phyloP scores from a whole-genome alignment of 35 echinoderm and acorn worm species.

The Nesometra sesokonis region DNA sequence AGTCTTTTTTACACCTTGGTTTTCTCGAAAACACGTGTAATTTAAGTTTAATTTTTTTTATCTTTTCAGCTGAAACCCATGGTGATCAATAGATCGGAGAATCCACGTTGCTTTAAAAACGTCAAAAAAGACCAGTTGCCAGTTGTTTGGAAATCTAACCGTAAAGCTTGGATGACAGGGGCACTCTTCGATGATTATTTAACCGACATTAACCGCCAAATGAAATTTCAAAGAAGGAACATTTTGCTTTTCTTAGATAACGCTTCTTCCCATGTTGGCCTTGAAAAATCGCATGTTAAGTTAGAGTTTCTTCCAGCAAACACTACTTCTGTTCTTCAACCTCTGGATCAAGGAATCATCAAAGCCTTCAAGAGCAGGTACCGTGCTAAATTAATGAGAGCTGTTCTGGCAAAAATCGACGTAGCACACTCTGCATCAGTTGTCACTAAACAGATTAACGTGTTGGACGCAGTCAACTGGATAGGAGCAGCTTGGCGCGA shows the following conservation, averaged over 20 bases:
- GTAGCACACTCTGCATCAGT: not conserved
- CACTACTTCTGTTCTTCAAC: not conserved
- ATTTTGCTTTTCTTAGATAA: not conserved
- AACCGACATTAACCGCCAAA: not conserved
- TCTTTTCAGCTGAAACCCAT: not conserved
- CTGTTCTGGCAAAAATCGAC: not conserved
- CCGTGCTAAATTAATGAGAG: not conserved
- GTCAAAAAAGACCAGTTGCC: not conserved
- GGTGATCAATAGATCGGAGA: not conserved
- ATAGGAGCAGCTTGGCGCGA: not conserved
- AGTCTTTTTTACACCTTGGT: too few relatives aligned
- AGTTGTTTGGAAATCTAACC: not conserved
- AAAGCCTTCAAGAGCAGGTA: not conserved
- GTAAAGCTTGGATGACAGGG: conserved; percentile 1
- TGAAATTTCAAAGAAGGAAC: not conserved
- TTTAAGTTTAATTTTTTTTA: too few relatives aligned
- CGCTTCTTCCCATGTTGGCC: not conserved
- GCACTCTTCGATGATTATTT: not conserved
- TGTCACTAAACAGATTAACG: not conserved
- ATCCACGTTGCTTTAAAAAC: not conserved
- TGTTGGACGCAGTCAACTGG: not conserved
- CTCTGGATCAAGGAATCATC: not conserved
- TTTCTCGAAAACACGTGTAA: too few relatives aligned
- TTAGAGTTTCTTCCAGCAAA: not conserved
- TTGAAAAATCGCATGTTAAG: not conserved